Conservation (phyloP, 2,888 invertebrate species). For the Siphlonurus alternatus region DNA sequence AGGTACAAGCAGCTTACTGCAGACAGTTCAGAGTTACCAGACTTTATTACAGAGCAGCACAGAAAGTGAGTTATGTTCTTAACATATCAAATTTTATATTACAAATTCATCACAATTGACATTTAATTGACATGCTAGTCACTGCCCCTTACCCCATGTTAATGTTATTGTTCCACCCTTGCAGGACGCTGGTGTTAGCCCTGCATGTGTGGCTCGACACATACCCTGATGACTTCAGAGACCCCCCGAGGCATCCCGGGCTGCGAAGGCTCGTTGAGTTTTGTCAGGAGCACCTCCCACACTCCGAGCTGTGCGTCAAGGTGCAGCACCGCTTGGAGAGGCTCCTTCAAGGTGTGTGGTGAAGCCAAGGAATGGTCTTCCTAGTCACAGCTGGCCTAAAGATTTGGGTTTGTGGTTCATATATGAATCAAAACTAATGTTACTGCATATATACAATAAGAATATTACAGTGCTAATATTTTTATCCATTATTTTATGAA, state of each 20-base stretch:
- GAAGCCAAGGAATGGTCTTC: constrained; percentile 10
- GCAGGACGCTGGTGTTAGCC: constrained; percentile 69
- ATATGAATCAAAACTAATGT: no score
- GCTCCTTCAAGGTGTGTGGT: constrained; percentile 36
- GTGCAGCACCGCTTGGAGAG: constrained; percentile 60
- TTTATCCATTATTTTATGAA: no score
- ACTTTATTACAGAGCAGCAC: constrained; percentile 42
- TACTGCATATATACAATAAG: no score
- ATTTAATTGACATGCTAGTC: no score
- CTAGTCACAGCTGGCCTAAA: no score
- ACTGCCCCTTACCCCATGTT: no score
- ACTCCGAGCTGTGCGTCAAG: constrained; percentile 60
- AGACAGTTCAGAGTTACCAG: constrained; percentile 20
- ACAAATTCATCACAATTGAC: no score
- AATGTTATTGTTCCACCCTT: no score
- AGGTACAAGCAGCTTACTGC: constrained; percentile 25
- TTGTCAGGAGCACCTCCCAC: constrained; percentile 62
- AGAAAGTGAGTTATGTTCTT: constrained; percentile 36
- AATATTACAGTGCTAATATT: no score
- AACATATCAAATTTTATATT: not conserved
- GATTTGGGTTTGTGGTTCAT: no score
- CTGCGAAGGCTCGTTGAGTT: constrained; percentile 73
- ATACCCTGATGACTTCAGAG: constrained; percentile 87
- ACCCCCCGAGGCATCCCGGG: constrained; percentile 59
- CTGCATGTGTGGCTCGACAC: constrained; percentile 96